Conservation (phyloP, 2,888 invertebrate genomes). For the Scelioninae gen. 2 region DNA sequence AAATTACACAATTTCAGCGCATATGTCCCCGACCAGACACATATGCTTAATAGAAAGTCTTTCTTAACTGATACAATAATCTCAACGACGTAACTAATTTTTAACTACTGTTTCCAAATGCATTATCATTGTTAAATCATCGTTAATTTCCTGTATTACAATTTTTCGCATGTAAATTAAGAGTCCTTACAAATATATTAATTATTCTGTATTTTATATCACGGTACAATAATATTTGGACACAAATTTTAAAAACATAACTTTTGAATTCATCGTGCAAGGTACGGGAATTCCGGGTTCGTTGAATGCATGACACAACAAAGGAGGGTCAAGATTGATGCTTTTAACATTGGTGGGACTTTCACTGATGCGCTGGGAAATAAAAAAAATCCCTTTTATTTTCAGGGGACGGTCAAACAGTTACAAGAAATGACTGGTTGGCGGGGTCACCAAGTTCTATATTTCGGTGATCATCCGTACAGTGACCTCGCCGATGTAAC, state of each 20-base stretch:
- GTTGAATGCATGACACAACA: slow-evolving; percentile 32
- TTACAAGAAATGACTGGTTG: slow-evolving; percentile 95
- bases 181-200: too few relatives aligned
- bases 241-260: too few relatives aligned
- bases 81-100: too few relatives aligned
- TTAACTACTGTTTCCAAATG: too few relatives aligned
- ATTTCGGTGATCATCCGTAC: slow-evolving; percentile 99
- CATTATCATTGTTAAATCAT: too few relatives aligned
- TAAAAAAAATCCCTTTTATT: slow-evolving; percentile 54
- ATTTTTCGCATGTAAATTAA: too few relatives aligned
- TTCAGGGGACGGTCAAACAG: slow-evolving; percentile 93
- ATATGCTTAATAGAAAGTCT: slow-evolving; percentile 22
- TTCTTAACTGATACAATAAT: slow-evolving; percentile 24
- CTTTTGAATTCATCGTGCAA: slow-evolving; percentile 15
- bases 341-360: slow-evolving; percentile 9
- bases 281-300: slow-evolving; percentile 1
- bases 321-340: slow-evolving; percentile 39
- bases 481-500: slow-evolving; percentile 97
- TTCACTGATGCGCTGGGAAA: slow-evolving; percentile 39
- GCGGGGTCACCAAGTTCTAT: slow-evolving; percentile 93
- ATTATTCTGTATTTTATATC: too few relatives aligned
- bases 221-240: too few relatives aligned
- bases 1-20: slow-evolving; percentile 34
- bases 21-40: too few relatives aligned
- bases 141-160: too few relatives aligned